Evolutionary conservation across 2,113 vertebrate genomes (phyloP).

Genomic region (Pleuronectes platessa): DNA sequence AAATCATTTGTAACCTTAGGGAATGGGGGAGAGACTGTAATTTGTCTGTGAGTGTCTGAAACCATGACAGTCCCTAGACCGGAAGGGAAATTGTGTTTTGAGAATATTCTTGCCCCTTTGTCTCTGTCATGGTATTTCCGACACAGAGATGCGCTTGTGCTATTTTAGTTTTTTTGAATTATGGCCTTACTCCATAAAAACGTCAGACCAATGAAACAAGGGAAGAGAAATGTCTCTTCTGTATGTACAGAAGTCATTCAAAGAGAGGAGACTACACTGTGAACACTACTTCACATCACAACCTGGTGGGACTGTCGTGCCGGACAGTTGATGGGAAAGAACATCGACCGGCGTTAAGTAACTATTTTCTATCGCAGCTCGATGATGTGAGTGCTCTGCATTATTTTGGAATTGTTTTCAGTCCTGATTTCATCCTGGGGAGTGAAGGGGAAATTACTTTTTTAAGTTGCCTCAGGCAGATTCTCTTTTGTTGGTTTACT

Average conservation of each 20-base stretch:
- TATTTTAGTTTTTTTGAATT: conserved; percentile 60
- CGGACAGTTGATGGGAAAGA: conserved; percentile 24
- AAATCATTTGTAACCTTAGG: conserved; percentile 37
- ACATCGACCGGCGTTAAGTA: conserved; percentile 39
- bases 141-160: conserved; percentile 36
- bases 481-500: conserved; percentile 82
- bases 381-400: conserved; percentile 58
- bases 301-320: conserved; percentile 34
- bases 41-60: conserved; percentile 65
- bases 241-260: conserved; percentile 44
- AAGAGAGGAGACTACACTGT: conserved; percentile 60
- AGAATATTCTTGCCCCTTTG: conserved; percentile 6
- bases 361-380: conserved; percentile 36
- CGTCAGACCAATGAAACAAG: conserved; percentile 62
- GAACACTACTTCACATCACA: conserved; percentile 60
- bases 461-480: conserved; percentile 77
- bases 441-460: conserved; percentile 42
- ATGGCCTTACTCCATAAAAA: conserved; percentile 75
- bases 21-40: conserved; percentile 66
- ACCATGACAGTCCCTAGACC: conserved; percentile 22
- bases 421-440: conserved; percentile 35
- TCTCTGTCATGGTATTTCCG: conserved; percentile 35
- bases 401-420: conserved; percentile 62
- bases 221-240: conserved; percentile 64
- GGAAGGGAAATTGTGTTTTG: conserved; percentile 8